phyloP scores from a whole-genome alignment of 2,113 vertebrate genomes.

The Alexandromys fortis region DNA sequence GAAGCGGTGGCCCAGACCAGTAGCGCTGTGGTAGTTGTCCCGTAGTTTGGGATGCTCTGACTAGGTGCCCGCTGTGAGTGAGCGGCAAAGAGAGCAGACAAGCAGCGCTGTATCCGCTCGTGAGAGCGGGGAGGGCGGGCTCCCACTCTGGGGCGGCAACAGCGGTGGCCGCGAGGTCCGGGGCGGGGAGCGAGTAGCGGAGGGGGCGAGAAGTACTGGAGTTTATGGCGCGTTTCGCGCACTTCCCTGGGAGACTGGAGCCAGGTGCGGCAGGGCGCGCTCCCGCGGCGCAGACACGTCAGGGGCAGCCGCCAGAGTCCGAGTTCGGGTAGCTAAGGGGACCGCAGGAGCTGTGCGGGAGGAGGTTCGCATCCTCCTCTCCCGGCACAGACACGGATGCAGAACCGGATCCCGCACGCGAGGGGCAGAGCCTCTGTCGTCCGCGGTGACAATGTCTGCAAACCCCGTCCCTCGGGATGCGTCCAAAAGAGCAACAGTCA shows the following conservation, averaged over 20 bases:
- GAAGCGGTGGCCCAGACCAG: not conserved
- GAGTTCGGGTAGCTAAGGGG: constrained; percentile 61
- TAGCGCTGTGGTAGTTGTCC: not conserved
- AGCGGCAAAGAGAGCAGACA: not conserved
- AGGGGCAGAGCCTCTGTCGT: constrained; percentile 27
- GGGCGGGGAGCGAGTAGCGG: constrained; percentile 8
- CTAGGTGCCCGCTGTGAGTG: not conserved
- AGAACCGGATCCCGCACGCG: not conserved
- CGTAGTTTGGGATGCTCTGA: constrained; percentile 51
- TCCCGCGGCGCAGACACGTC: constrained; percentile 69
- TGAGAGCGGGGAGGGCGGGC: constrained; percentile 53
- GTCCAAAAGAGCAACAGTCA: constrained; percentile 43
- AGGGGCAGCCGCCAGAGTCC: constrained; percentile 39
- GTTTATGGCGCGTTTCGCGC: constrained; percentile 78
- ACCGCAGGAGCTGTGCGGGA: constrained; percentile 61
- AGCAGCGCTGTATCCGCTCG: constrained; percentile 16
- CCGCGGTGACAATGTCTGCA: not conserved
- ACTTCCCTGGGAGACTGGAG: constrained; percentile 73
- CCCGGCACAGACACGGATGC: not conserved
- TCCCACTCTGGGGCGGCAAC: not conserved
- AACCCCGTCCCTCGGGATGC: not conserved
- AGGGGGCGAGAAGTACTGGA: constrained; percentile 70
- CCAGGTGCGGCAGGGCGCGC: constrained; percentile 82
- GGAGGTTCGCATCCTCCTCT: constrained; percentile 68
- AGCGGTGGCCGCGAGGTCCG: not conserved